Evolutionary conservation across 2,113 vertebrate species (phyloP).

Genomic region (Picathartes gymnocephalus): DNA sequence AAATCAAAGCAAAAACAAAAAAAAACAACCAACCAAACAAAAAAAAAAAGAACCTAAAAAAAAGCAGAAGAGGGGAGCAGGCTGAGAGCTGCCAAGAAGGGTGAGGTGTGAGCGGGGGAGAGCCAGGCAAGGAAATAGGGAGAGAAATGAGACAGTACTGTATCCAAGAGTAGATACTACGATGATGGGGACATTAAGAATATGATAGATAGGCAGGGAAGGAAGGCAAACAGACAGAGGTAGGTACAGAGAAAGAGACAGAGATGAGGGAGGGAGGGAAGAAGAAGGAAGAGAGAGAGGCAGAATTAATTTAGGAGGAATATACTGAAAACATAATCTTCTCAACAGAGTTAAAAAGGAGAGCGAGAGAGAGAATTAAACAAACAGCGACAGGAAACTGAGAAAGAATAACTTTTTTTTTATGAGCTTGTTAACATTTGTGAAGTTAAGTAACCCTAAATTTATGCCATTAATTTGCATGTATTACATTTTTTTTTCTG

Average conservation of each 20-base stretch:
- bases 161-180: neutral
- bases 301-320: conserved; percentile 59
- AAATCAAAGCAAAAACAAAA: neutral
- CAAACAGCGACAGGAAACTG: conserved; percentile 42
- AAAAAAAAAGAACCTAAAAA: too few relatives aligned
- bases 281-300: neutral
- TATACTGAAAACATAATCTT: conserved; percentile 60
- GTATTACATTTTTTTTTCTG: conserved; percentile 44
- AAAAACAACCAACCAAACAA: too few relatives aligned
- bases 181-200: conserved; percentile 13
- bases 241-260: conserved; percentile 3
- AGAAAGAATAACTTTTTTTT: conserved; percentile 68
- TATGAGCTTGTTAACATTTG: conserved; percentile 74
- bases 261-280: neutral
- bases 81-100: neutral
- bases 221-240: conserved; percentile 11
- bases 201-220: conserved; percentile 22
- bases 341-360: neutral
- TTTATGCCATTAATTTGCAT: conserved; percentile 69
- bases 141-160: neutral
- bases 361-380: conserved; percentile 41
- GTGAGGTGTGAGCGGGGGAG: neutral
- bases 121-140: neutral
- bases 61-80: neutral
- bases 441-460: conserved; percentile 73